A percentile compares a stretch with the other conserved stretches of the same genome.
phyloP scores from a whole-genome alignment of 2,113 vertebrate species.

The Marcusenius ussheri region DNA sequence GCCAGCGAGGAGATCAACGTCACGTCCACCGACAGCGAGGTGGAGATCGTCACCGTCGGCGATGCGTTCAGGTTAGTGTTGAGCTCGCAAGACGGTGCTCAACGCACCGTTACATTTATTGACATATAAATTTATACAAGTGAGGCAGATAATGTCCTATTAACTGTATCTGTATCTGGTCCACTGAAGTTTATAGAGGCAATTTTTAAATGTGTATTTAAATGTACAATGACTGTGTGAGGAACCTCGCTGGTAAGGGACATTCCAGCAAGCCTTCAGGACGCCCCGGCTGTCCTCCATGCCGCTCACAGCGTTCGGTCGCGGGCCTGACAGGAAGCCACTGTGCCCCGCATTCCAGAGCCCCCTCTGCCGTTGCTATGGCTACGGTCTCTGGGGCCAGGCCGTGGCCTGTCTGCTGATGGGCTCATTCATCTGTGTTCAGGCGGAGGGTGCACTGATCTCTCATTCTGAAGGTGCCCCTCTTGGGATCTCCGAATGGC shows the following conservation, averaged over 20 bases:
- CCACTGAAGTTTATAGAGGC: not conserved
- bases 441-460: not conserved
- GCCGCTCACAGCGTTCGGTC: not conserved
- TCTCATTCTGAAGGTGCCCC: not conserved
- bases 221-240: not conserved
- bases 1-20: constrained; percentile 99
- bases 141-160: not conserved
- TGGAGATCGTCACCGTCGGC: constrained; percentile 94
- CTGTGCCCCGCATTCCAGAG: constrained; percentile 9
- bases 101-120: not conserved
- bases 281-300: not conserved
- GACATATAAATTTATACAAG: not conserved
- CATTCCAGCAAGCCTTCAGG: not conserved
- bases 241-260: too few species aligned
- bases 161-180: not conserved
- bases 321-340: constrained; percentile 1
- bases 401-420: not conserved
- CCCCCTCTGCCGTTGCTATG: constrained; percentile 24
- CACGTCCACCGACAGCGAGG: constrained; percentile 97
- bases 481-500: not conserved
- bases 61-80: constrained; percentile 82
- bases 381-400: constrained; percentile 8
- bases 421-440: constrained; percentile 8
- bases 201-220: not conserved
- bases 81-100: not conserved